Base-by-base conservation (phyloP, 2,113 vertebrate genomes). In the Pygoscelis antarcticus region DNA sequence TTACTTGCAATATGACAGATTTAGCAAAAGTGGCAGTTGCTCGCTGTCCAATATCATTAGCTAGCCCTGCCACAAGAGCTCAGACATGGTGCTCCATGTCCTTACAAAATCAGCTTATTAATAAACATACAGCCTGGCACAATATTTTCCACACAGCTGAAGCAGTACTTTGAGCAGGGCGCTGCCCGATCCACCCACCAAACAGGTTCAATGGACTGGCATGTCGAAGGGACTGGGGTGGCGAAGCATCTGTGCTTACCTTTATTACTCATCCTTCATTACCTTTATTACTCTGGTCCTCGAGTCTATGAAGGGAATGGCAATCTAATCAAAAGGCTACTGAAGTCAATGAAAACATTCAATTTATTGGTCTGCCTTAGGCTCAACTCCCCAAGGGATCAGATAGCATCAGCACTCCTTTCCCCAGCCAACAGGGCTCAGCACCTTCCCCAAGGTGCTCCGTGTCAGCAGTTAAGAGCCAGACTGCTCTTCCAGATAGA, bases 21-120 rank as follows among this genome's bases (percentile, higher is more conserved):
- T 91, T 91, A 95, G 70, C 89, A 94, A 90, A 96, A 96, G 84
- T 88, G 94, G 94, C 93, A 94, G 87, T 95, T 95, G 93, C 93
- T 93, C 0, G 1, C 89, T 90, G 89, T 87, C 77, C 81, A 70
- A 26, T 91, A 76, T 80, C 87, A 86, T 96, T 85, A 96, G 70
- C 69, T 42, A 27, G 70, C 74, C 74, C 34, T 69, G 81, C 74
- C 52, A 47, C 47, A 55, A 61, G 75, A 66, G 84, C 84, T 96
- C 81, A 93, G 91, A 87, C 75, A 13, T 7, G 44, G 40, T 74
- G 54, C 54, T 87, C 70, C 89, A 46, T 69, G 83, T 77, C 66
- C 65, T 23, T 42, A 62, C 52, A 89, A 91, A 96, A 95, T 46
- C 93, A 85, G 81, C 81, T 96, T 87, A 94, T 97, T 94, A 87